Evolutionary conservation across 2,113 vertebrate genomes (phyloP), one percentile per base, ranked within the genome.

Genomic region (Aspiorhynchus laticeps): DNA sequence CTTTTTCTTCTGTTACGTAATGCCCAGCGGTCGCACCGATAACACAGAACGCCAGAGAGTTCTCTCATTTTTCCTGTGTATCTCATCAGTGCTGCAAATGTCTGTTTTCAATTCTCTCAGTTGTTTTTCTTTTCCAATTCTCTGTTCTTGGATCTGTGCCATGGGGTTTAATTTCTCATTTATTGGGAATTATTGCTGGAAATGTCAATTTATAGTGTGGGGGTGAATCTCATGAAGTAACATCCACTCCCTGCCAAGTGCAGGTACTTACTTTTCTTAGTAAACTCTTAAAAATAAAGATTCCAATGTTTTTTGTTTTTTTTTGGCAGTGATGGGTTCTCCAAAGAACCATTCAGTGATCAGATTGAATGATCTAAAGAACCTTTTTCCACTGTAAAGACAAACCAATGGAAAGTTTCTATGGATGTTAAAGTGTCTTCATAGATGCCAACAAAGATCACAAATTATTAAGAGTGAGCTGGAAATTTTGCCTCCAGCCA

Each of bases 41-140:
- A 88, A 41, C 41, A 41, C 48, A 28, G 51, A 31, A 80, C 67
- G 63, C 26, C 63, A 63, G 12, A 65, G 14, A 76, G 41, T 65
- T 48, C 11, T 73, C 65, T 77, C 53, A 51, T 17, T 69, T 80
- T 59, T 56, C n/a, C 48, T 15, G 46, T 56, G 17, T 75, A 31
- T 53, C 51, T 21, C 33, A 76, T 81, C 21, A 61, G 59, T 43
- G 24, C 63, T 26, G 2, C 12, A 43, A 75, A 24, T 48, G 65
- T 63, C 41, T 33, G n/a, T 59, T 51, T 43, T 41, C 53, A 0
- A 17, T 12, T 21, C n/a, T 46, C 51, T 51, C 15, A 24, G 31
- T 76, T 75, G 67, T 33, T 76, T n/a, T 81, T 71, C 75, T 79
- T 24, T 76, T 61, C 59, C 76, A 74, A 63, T 26, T 73, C 63